Conservation (phyloP, 2,888 invertebrate genomes). For the Ariolimax columbianus region DNA sequence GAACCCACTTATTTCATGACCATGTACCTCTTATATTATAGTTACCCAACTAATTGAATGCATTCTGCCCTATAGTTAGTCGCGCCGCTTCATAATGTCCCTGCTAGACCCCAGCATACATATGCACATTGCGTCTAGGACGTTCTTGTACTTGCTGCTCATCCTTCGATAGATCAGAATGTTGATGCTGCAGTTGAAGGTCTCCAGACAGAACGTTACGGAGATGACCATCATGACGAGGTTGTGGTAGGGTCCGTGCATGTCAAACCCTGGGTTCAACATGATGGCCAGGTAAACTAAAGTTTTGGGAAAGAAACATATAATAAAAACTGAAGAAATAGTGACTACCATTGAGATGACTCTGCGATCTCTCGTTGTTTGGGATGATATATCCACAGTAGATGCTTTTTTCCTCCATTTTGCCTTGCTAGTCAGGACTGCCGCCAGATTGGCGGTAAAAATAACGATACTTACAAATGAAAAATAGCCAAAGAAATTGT, state of each 20-base stretch:
- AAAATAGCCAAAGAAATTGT: slow-evolving; percentile 16
- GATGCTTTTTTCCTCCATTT: slow-evolving; percentile 11
- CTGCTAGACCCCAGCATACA: background rate
- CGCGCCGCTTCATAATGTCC: background rate
- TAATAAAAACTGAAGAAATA: slow-evolving; percentile 12
- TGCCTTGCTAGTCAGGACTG: background rate
- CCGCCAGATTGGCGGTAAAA: background rate
- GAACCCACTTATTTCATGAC: too few species aligned
- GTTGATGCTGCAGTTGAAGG: slow-evolving; percentile 15
- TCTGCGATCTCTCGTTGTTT: background rate
- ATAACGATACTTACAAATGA: slow-evolving; percentile 14
- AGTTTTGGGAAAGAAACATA: slow-evolving; percentile 16
- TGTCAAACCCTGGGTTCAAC: background rate
- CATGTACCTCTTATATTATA: too few species aligned
- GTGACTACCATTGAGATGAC: slow-evolving; percentile 27
- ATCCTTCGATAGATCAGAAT: slow-evolving; percentile 15
- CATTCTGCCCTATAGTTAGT: too few species aligned
- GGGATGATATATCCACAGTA: background rate
- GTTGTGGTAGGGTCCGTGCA: slow-evolving; percentile 16
- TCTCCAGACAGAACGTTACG: background rate
- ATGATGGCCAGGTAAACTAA: slow-evolving; percentile 22
- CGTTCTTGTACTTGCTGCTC: slow-evolving; percentile 22
- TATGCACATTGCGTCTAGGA: background rate
- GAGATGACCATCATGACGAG: slow-evolving; percentile 27
- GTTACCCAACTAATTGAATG: too few species aligned